A percentile compares a stretch with the other conserved stretches of the same genome.
phyloP scores from a whole-genome alignment of 2,113 vertebrate species.

The Himantopus leucocephalus region DNA sequence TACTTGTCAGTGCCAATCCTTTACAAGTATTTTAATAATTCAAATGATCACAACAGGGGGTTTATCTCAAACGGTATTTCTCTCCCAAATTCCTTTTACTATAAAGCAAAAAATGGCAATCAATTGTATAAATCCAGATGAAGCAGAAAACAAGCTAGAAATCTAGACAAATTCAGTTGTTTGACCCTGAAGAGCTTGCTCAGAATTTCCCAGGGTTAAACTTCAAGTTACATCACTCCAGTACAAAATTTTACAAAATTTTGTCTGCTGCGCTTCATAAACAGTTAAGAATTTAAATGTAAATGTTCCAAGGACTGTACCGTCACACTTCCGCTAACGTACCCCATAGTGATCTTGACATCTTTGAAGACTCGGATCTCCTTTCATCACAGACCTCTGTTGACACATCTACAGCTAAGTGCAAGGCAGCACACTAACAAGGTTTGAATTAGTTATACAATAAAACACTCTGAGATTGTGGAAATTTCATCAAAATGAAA shows the following conservation, averaged over 20 bases:
- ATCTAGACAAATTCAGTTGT: neutral
- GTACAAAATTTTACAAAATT: neutral
- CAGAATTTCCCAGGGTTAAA: neutral
- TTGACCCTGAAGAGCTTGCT: neutral
- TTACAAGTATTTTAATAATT: slow-evolving; percentile 1
- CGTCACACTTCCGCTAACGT: neutral
- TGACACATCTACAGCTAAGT: neutral
- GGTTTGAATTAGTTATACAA: neutral
- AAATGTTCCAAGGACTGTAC: neutral
- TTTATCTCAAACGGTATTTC: neutral
- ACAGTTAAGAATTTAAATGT: neutral
- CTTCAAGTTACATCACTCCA: neutral
- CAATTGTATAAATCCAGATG: neutral
- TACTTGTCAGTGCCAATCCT: neutral
- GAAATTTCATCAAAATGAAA: neutral
- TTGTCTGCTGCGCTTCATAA: neutral
- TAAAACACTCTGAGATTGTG: neutral
- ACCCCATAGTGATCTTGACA: neutral
- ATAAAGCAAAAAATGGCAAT: neutral
- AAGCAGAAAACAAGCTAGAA: neutral
- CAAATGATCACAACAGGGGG: neutral
- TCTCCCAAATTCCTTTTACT: neutral
- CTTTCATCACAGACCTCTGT: neutral
- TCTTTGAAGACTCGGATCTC: neutral
- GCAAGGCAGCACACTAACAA: neutral